Base-by-base conservation (phyloP, 2,113 vertebrate species). In the Eurypyga helias region DNA sequence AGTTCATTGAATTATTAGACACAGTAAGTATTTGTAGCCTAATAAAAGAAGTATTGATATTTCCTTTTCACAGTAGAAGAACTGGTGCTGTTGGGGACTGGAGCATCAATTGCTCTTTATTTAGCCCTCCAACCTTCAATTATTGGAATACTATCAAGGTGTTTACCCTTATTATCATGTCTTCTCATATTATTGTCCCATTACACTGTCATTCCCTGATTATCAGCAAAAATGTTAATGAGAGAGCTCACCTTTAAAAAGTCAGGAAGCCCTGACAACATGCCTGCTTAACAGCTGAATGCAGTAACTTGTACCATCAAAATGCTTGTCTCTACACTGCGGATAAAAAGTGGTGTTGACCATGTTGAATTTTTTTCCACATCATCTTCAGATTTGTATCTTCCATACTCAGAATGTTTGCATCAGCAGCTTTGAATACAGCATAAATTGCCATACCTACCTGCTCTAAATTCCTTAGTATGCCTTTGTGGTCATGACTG, bases 1-100 rank as follows among this genome's bases (percentile, higher is more conserved):
- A 99, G 97, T 99, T 99, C 96, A 99, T 99, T 71, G 99, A 99
- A 94, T 98, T 99, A 92, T 92, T 99, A 91, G 99, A 99, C 97
- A 99, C 99, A n/a, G 99, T 99, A 97, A 99, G 99, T 99, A 97
- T 89, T 78, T 48, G 31, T 70, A 67, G 26, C 31, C 33, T 75
- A 81, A 38, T 73, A 75, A 75, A 64, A 60, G 2, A 49, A 58
- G 23, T 69, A 46, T 7, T 29, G 21, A 45, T n/a, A 3, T 65
- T 81, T 92, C 11, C 8, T 81, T 52, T 89, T 58, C 58, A 73
- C 13, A 70, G 17, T 5, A 61, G 71, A 83, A 64, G 9, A 83
- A 17, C 6, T 0, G 5, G 11, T 89, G n/a, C 57, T 80, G 2
- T 45, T 89, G 9, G 15, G 23, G 8, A 17, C 21, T 41, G 17